Evolutionary conservation across 2,888 invertebrate species (phyloP).

Genomic region (Leptura quadrifasciata): DNA sequence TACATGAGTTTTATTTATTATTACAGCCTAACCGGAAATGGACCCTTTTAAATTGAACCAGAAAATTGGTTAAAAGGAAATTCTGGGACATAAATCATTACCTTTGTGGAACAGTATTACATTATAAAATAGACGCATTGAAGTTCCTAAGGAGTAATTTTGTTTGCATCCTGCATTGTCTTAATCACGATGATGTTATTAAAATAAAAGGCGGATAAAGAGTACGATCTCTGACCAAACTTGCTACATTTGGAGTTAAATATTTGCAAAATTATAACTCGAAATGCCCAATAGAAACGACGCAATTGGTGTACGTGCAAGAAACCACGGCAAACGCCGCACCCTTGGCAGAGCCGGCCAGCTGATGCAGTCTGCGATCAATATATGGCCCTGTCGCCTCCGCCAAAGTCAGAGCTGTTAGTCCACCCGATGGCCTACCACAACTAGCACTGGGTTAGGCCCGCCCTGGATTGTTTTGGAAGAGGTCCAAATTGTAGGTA

Average conservation of each 20-base stretch:
- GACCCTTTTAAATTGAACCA: too few relatives aligned
- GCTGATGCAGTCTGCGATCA: constrained; percentile 63
- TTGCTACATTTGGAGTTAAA: background rate
- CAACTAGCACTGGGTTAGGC: constrained; percentile 59
- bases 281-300: background rate
- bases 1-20: too few relatives aligned
- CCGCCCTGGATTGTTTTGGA: constrained; percentile 49
- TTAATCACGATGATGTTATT: too few relatives aligned
- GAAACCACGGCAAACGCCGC: constrained; percentile 44
- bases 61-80: too few relatives aligned
- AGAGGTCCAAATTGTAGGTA: constrained; percentile 36
- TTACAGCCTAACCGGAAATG: too few relatives aligned
- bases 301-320: constrained; percentile 4
- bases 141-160: too few relatives aligned
- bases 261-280: background rate
- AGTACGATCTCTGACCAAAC: too few relatives aligned
- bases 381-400: constrained; percentile 38
- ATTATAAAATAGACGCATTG: too few relatives aligned
- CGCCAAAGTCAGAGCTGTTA: constrained; percentile 12
- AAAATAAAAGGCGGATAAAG: too few relatives aligned
- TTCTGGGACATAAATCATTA: too few relatives aligned
- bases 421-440: constrained; percentile 32
- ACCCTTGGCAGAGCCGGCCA: constrained; percentile 63
- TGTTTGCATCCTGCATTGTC: too few relatives aligned
- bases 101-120: too few relatives aligned